Evolutionary conservation across 2,888 invertebrate genomes (phyloP).

Genomic region (Drosophila lacicola): DNA sequence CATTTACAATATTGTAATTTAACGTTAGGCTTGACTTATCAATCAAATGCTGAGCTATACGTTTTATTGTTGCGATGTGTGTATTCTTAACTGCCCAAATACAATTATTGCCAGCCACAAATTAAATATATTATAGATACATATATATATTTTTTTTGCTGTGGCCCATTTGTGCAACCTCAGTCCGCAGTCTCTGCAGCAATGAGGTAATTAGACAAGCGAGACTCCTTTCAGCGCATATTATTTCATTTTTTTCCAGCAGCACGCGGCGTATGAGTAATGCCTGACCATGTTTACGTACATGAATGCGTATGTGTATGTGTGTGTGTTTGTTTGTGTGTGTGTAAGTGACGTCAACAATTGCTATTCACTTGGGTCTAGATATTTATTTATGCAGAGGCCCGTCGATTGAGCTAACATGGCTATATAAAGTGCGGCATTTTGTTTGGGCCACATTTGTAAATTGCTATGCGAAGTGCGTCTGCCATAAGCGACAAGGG

Average conservation of each 20-base stretch:
- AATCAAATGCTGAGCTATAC: neutral
- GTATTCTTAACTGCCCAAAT: no score
- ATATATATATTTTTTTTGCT: no score
- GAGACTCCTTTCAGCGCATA: constrained; percentile 35
- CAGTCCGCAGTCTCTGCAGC: neutral
- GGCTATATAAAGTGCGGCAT: constrained; percentile 37
- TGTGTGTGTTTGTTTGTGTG: neutral
- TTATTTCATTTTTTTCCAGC: constrained; percentile 56
- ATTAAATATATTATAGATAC: no score
- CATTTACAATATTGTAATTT: neutral
- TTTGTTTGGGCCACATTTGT: constrained; percentile 38
- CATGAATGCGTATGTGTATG: neutral
- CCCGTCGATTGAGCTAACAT: constrained; percentile 44
- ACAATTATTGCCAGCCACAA: no score
- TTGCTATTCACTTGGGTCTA: constrained; percentile 24
- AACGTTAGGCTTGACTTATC: neutral
- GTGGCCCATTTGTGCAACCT: constrained; percentile 1
- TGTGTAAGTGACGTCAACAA: constrained; percentile 51
- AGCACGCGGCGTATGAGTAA: constrained; percentile 60
- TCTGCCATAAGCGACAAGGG: constrained; percentile 6
- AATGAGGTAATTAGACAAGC: constrained; percentile 30
- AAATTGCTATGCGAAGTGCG: constrained; percentile 49
- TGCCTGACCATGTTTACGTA: neutral
- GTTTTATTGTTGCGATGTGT: no score
- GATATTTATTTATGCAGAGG: constrained; percentile 32